Evolutionary conservation across 2,797 vertebrate species (phyloP).

Genomic region (Pseudochaenichthys georgianus): DNA sequence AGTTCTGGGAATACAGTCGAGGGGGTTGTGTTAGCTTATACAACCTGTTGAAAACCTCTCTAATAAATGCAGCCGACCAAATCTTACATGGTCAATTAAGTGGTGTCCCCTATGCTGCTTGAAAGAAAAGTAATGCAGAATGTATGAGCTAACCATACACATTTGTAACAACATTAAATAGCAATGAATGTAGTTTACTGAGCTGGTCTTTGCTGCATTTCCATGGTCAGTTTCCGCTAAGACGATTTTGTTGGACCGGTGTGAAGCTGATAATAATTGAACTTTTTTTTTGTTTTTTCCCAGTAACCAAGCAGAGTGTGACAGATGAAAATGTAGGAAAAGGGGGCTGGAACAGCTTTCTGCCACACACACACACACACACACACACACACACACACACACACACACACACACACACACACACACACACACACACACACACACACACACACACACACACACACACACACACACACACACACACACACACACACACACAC

Average conservation of each 20-base stretch:
- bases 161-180: conserved; percentile 1
- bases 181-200: conserved; percentile 20
- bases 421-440: too few relatives aligned
- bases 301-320: conserved; percentile 63
- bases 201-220: conserved; percentile 38
- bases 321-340: conserved; percentile 69
- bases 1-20: conserved; percentile 1
- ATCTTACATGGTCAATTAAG: conserved; percentile 11
- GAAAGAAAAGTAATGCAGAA: conserved; percentile 24
- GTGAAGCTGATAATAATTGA: conserved; percentile 63
- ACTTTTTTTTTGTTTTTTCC: conserved; percentile 41
- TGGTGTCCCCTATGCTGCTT: not conserved
- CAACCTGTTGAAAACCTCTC: conserved; percentile 4
- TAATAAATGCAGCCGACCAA: conserved; percentile 28
- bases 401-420: too few relatives aligned
- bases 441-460: too few relatives aligned
- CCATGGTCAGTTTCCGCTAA: conserved; percentile 43
- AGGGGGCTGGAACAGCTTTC: conserved; percentile 65
- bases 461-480: not conserved
- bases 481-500: not conserved
- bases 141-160: not conserved
- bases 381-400: too few relatives aligned
- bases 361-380: conserved; percentile 2
- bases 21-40: not conserved
- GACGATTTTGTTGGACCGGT: conserved; percentile 50